Evolutionary conservation across 2,797 vertebrate genomes (phyloP).

Genomic region (Adelosebastes latens): DNA sequence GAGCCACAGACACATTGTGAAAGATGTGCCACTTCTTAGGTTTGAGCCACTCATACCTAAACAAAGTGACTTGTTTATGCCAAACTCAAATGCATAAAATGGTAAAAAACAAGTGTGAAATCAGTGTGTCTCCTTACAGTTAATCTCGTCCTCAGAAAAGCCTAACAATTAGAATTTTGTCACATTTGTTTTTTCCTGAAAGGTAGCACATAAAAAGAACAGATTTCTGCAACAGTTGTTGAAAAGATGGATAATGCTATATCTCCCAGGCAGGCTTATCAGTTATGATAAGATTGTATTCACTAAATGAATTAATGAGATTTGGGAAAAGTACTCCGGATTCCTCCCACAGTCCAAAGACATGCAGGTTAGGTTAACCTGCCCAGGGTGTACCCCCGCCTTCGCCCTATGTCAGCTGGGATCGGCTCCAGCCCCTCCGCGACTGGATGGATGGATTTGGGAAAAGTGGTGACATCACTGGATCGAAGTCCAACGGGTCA

Average conservation of each 20-base stretch:
- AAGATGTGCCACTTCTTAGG: not conserved
- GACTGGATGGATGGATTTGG: not conserved
- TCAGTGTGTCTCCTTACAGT: not conserved
- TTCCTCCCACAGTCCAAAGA: too few species aligned
- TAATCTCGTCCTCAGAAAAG: not conserved
- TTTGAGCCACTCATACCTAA: not conserved
- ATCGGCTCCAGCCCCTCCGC: too few species aligned
- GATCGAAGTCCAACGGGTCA: not conserved
- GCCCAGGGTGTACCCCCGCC: too few species aligned
- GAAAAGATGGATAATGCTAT: not conserved
- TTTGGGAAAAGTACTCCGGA: not conserved
- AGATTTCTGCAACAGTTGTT: not conserved
- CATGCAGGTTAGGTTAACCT: too few species aligned
- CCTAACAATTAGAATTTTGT: not conserved
- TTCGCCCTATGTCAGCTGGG: too few species aligned
- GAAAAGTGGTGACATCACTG: not conserved
- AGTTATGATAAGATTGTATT: not conserved
- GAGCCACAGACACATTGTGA: not conserved
- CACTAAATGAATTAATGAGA: not conserved
- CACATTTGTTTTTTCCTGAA: not conserved
- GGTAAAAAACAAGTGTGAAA: not conserved
- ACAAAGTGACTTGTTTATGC: not conserved
- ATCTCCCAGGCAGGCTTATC: not conserved
- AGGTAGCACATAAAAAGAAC: not conserved
- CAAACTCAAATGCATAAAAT: not conserved